Percentiles rank a stretch among this genome's conserved stretches.
Conservation (phyloP, 2,888 invertebrate genomes). For the Volucella bombylans region DNA sequence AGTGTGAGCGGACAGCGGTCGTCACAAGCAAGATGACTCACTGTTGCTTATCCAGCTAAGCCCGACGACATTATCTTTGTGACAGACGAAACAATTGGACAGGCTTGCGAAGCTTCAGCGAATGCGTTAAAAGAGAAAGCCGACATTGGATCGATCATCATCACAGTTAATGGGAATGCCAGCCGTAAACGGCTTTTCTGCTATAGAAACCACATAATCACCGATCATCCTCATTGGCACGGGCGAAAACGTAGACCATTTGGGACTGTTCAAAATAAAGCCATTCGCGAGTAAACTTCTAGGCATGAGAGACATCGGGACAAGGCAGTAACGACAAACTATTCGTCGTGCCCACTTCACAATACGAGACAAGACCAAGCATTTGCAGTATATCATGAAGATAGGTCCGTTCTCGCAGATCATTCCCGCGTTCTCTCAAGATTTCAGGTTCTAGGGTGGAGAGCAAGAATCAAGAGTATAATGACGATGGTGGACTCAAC, state of each 20-base stretch:
- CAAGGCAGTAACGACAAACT: too few relatives aligned
- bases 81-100: conserved; percentile 99
- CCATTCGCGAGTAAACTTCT: conserved; percentile 99
- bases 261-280: conserved; percentile 99
- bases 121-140: conserved; percentile 99
- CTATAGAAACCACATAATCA: conserved; percentile 98
- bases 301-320: conserved; percentile 99
- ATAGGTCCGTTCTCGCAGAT: conserved; percentile 99
- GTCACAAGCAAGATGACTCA: conserved; percentile 99
- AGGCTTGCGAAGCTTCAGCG: conserved; percentile 98
- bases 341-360: conserved; percentile 99
- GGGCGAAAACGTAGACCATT: conserved; percentile 99
- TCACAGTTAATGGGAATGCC: too few relatives aligned
- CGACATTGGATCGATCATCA: conserved; percentile 99
- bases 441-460: conserved; percentile 98
- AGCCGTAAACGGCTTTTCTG: conserved; percentile 97
- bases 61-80: conserved; percentile 99
- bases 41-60: conserved; percentile 97
- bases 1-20: conserved; percentile 98
- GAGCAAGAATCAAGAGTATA: conserved; percentile 97
- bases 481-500: conserved; percentile 99
- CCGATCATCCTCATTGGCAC: conserved; percentile 99
- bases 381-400: conserved; percentile 99
- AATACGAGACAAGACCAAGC: conserved; percentile 99
- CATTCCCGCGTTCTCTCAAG: conserved; percentile 98